Percentiles rank a stretch among this genome's conserved stretches.
Evolutionary conservation across 2,113 vertebrate genomes (phyloP).

Genomic region (Calidris pygmaea): DNA sequence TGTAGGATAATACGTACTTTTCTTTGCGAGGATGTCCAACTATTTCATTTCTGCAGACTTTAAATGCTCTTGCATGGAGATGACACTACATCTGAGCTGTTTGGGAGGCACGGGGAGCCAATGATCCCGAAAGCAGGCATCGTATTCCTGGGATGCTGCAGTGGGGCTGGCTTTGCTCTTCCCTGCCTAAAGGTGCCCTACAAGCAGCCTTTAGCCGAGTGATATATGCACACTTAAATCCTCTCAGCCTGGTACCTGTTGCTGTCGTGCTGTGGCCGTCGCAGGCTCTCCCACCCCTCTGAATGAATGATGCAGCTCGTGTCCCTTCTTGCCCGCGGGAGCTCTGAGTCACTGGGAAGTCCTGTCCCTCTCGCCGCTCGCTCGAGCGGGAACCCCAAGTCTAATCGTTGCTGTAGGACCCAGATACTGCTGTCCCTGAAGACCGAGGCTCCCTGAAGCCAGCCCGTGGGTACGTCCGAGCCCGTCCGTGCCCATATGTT

Average conservation of each 20-base stretch:
- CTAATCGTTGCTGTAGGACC: accelerated
- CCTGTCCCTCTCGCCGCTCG: accelerated
- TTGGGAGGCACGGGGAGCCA: background rate
- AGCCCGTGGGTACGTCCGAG: accelerated
- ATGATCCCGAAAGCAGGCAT: background rate
- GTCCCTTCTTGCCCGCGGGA: background rate
- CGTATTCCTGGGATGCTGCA: accelerated
- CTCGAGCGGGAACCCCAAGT: accelerated
- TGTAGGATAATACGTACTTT: accelerated
- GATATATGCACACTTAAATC: background rate
- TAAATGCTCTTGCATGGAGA: background rate
- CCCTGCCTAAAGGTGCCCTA: background rate
- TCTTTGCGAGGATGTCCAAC: accelerated
- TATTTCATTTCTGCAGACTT: background rate
- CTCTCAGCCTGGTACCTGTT: accelerated
- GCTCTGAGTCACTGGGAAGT: background rate
- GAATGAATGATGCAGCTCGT: background rate
- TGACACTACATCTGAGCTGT: background rate
- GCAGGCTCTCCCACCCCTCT: background rate
- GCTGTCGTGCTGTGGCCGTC: background rate
- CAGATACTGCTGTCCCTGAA: background rate
- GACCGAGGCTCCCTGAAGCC: background rate
- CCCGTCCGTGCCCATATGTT: accelerated
- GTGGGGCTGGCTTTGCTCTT: background rate
- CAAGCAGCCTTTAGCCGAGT: background rate